These are phyloP conservation scores for Lycopodina hypogea DNA, from an alignment of 37 sponge, comb jelly and placozoan species.

Conservation along the genomic window DNA sequence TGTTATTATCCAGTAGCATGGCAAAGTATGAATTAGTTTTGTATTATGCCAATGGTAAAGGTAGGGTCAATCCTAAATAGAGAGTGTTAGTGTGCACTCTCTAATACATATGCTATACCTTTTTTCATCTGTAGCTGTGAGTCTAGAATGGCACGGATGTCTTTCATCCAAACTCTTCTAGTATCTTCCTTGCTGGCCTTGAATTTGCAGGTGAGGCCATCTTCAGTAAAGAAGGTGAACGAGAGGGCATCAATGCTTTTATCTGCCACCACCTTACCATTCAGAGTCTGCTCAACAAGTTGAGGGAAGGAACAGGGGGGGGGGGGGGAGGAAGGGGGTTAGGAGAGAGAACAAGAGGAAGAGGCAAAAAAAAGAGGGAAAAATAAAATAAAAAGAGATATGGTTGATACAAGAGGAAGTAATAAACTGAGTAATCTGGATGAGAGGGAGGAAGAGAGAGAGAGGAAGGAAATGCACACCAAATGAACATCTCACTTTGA, in stretches of 20 bases:
- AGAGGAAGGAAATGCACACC: background rate
- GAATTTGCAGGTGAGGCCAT: background rate
- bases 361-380: background rate
- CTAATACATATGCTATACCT: too few species aligned
- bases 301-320: background rate
- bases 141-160: conserved; percentile 23
- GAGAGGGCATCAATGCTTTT: background rate
- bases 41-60: too few species aligned
- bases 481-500: conserved; percentile 5
- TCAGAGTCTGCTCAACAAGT: conserved; percentile 7
- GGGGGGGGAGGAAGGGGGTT: background rate
- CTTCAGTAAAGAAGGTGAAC: conserved; percentile 16
- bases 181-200: background rate
- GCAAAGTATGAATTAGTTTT: too few species aligned
- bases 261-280: background rate
- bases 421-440: background rate
- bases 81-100: too few species aligned
- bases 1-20: too few species aligned
- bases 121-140: conserved; percentile 27
- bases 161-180: conserved; percentile 28
- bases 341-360: background rate
- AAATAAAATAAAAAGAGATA: background rate
- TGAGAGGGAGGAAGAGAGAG: background rate
- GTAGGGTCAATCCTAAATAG: too few species aligned
- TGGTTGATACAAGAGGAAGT: too few species aligned